These are phyloP conservation scores for Aphidius ervi DNA, from an alignment of 1,140 invertebrate genomes.

Conservation along the genomic window DNA sequence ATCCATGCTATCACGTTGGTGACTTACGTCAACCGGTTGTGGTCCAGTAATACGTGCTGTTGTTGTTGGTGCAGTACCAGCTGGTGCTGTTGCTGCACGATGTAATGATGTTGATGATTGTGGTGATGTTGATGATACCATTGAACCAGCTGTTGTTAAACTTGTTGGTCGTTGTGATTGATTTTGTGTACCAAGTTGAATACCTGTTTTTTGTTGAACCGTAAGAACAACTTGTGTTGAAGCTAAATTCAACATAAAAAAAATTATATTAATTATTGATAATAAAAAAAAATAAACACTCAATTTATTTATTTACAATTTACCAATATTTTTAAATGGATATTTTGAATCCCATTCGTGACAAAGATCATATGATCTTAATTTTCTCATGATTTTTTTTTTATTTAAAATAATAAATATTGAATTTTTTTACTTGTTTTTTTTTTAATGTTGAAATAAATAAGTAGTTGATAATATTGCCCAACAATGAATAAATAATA, in stretches of 20 bases:
- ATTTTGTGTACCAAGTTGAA: conserved; percentile 24
- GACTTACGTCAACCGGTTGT: conserved; percentile 82
- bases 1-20: neutral
- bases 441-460: neutral
- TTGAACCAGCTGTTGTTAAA: conserved; percentile 36
- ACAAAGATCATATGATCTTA: conserved; percentile 31
- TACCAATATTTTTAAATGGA: conserved; percentile 32
- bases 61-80: conserved; percentile 46
- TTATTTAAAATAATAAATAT: conserved; percentile 1
- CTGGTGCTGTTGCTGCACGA: conserved; percentile 43
- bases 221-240: conserved; percentile 61
- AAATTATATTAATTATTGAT: neutral
- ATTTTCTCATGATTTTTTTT: conserved; percentile 29
- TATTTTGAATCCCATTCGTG: conserved; percentile 28
- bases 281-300: too few relatives aligned
- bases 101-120: conserved; percentile 43
- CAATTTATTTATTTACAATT: conserved; percentile 7
- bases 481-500: too few relatives aligned
- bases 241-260: conserved; percentile 45
- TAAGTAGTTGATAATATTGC: conserved; percentile 15
- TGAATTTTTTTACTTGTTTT: too few relatives aligned
- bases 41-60: conserved; percentile 74
- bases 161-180: conserved; percentile 44
- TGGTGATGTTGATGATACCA: conserved; percentile 39
- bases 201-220: conserved; percentile 56